Evolutionary conservation across 2,797 vertebrate genomes (phyloP).

Genomic region (Sebastes diploproa): DNA sequence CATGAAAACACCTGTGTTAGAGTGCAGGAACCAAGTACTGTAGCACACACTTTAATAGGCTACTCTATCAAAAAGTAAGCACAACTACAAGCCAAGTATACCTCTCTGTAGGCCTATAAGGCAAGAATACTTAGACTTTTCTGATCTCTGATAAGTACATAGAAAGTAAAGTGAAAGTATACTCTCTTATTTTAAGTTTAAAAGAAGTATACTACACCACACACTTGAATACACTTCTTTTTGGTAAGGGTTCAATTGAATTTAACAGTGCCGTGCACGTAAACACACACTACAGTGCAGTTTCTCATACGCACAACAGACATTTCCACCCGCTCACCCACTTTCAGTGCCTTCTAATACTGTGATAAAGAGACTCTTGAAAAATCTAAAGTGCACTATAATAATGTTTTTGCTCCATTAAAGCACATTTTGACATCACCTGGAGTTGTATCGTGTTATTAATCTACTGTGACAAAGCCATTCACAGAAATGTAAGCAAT

Average conservation of each 20-base stretch:
- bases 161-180: too few species aligned
- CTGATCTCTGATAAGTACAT: too few species aligned
- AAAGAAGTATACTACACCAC: too few species aligned
- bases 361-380: neutral
- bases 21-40: too few species aligned
- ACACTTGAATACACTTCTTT: too few species aligned
- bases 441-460: neutral
- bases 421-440: conserved; percentile 14
- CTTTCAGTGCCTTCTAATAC: conserved; percentile 39
- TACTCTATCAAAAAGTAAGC: too few species aligned
- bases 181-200: too few species aligned
- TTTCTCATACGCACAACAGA: neutral
- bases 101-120: too few species aligned
- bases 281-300: neutral
- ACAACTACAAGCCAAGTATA: too few species aligned
- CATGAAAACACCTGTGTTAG: neutral
- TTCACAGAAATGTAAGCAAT: neutral
- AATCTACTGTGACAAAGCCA: neutral
- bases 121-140: too few species aligned
- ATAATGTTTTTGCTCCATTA: conserved; percentile 39
- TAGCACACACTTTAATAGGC: too few species aligned
- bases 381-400: conserved; percentile 6
- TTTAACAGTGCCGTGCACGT: neutral
- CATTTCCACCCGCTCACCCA: conserved; percentile 1
- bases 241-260: too few species aligned